phyloP scores from a whole-genome alignment of 2,797 vertebrate species.

The Strix occidentalis region DNA sequence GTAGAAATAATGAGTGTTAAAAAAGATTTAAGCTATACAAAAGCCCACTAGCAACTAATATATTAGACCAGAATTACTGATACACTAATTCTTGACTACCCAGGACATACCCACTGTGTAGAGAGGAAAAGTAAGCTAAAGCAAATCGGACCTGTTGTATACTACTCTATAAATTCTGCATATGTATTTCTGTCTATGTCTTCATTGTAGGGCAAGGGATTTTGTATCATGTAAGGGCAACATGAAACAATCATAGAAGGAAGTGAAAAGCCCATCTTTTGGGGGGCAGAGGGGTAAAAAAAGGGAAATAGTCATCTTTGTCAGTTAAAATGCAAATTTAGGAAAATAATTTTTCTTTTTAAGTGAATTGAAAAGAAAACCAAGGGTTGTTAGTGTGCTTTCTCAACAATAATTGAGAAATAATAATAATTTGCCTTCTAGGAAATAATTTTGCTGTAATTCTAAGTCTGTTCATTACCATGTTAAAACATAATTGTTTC shows the following conservation, averaged over 20 bases:
- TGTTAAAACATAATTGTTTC: background rate
- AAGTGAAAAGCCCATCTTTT: background rate
- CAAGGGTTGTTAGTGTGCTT: background rate
- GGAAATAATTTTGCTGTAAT: background rate
- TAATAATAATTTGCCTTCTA: background rate
- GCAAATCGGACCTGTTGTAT: background rate
- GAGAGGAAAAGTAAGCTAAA: background rate
- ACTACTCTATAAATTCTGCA: background rate
- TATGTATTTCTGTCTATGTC: background rate
- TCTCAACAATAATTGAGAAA: background rate
- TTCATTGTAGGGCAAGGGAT: background rate
- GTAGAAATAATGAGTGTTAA: background rate
- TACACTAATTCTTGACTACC: background rate
- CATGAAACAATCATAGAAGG: background rate
- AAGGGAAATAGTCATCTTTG: background rate
- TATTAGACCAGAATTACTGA: background rate
- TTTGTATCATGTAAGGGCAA: background rate
- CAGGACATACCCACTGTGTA: background rate
- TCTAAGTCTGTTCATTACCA: background rate
- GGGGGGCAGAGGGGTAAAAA: background rate
- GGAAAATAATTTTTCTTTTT: background rate
- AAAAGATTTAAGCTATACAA: background rate
- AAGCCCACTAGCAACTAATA: background rate
- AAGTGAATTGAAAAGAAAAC: background rate
- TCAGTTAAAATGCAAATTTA: background rate